These are phyloP conservation scores for Glaucomys volans DNA, from an alignment of 2,113 vertebrate genomes.

Conservation along the genomic window DNA sequence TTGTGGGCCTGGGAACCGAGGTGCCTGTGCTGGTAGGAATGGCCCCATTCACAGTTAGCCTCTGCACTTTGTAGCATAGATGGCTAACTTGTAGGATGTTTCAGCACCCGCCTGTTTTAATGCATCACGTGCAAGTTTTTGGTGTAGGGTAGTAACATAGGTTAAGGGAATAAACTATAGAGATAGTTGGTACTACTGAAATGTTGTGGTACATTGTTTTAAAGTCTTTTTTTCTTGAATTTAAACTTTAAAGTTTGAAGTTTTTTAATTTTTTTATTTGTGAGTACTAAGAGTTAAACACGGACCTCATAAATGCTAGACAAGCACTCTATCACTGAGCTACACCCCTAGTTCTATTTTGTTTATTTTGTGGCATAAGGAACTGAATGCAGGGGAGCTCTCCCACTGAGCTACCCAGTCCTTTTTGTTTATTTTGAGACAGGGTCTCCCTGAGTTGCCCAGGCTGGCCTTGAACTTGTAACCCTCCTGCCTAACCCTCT, in stretches of 20 bases:
- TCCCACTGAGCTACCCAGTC: background rate
- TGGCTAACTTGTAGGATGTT: background rate
- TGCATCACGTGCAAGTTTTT: background rate
- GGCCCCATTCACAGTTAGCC: background rate
- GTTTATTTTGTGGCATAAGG: no score
- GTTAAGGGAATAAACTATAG: background rate
- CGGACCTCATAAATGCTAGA: no score
- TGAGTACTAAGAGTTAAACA: no score
- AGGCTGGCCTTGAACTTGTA: background rate
- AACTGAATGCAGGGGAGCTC: no score
- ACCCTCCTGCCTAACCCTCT: no score
- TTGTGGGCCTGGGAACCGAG: background rate
- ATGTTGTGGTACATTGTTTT: constrained; percentile 55
- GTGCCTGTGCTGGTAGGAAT: background rate
- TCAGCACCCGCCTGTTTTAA: background rate
- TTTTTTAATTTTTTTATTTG: background rate
- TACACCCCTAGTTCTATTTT: no score
- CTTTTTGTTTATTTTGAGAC: background rate
- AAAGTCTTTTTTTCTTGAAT: constrained; percentile 7
- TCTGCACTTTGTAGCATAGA: background rate
- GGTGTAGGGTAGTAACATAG: no score
- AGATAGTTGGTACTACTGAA: constrained; percentile 11
- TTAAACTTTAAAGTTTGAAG: background rate
- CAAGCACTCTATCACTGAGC: no score
- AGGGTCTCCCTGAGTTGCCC: background rate